Evolutionary conservation across 2,113 vertebrate species (phyloP), one percentile per base, ranked within the genome.

Genomic region (Cololabis saira): DNA sequence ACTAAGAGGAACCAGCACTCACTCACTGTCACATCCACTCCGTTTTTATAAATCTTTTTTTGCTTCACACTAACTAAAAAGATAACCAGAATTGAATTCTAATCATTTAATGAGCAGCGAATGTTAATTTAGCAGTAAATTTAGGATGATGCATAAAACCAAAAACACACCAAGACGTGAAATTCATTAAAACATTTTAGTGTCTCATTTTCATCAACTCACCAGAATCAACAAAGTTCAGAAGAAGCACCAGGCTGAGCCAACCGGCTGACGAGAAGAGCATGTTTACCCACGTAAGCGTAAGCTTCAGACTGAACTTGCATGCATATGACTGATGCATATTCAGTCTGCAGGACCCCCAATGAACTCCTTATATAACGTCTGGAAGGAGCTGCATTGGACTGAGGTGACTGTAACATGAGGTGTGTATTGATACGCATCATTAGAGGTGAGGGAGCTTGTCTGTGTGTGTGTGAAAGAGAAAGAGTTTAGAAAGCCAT

Each of bases 171-270:
- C 33, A 4, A 37, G 10, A 9, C 33, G 2, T 37, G 33, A 37
- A 37, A 37, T 3, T 11, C 33, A 37, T 37, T 9, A 37, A 4
- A 37, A 30, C 30, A 8, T n/a, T 37, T 37, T 37, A 37, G 33
- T 11, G 5, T 37, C 33, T 37, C 0, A 18, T 19, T 17, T 10
- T 33, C 3, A 24, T 52, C 9, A 61, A 80, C 90, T 90, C 63
- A 93, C 91, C 90, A 18, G 88, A 60, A 24, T 70, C 80, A 27
- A 64, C 67, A 15, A 43, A 50, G 67, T 51, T 59, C 0, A 84
- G 17, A 30, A 91, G 47, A 7, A 91, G 55, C 0, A 90, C 30
- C 4, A 84, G 43, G 10, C 74, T 9, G 21, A 81, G 7, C 30
- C 72, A 76, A 1, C 13, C n/a, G 14, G 44, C 19, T 14, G 51